Evolutionary conservation across 2,888 invertebrate genomes (phyloP), one percentile per base, ranked within the genome.

Genomic region (Nymphalis c-album): DNA sequence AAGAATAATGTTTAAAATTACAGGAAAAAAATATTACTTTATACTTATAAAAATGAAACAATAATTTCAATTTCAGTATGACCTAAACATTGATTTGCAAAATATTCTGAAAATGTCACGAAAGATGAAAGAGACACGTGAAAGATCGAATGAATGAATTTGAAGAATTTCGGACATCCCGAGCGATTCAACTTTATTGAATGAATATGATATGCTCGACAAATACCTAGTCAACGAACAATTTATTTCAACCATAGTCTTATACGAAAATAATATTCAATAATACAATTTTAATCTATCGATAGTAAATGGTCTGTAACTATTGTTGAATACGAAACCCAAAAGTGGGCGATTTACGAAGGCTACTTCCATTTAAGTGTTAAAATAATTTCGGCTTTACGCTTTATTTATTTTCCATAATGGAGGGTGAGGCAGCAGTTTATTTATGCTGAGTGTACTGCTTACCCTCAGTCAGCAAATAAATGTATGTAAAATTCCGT

Each of bases 381-480:
- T 85, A 81, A 87, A 88, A 87, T 87, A 85, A 86, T 88, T 88
- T 85, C 79, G 80, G 83, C 79, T 85, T 85, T 83, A 84, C 86
- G 87, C 83, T 86, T 86, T 88, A 85, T 88, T 88, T 88, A 84
- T 85, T 87, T 85, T 85, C 84, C 82, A 83, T 88, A 87, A 87
- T 84, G 81, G 85, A 83, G 79, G 80, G 77, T 90, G 90, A 89
- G 73, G 70, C 74, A 74, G 85, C 88, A 77, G 65, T 81, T 85
- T 82, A 76, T 73, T 73, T 74, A 73, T 74, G 76, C 40, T 31
- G 46, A 55, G 35, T 55, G 26, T 51, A 55, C 31, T 55, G 31
- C 20, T 60, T 60, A 31, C 22, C 35, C 31, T 64, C 13, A 20
- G 10, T 13, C 20, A n/a, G 31, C 4, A 10, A 64, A 60, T 35